Percentiles rank a stretch among this genome's conserved stretches.
phyloP scores from a whole-genome alignment of 2,888 invertebrate genomes.

The Tenthredo distinguenda region DNA sequence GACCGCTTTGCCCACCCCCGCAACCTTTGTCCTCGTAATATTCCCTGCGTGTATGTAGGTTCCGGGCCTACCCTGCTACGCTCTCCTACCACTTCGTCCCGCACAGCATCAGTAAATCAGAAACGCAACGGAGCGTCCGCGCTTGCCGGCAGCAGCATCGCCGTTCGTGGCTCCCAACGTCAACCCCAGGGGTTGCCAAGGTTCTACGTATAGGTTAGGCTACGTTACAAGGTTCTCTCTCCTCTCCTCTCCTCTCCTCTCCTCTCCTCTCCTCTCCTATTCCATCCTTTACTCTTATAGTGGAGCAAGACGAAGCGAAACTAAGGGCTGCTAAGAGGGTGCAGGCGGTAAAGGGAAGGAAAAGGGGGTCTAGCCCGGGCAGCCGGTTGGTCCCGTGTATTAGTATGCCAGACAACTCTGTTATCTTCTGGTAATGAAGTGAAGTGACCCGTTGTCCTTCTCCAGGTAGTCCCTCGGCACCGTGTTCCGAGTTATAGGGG shows the following conservation, averaged over 20 bases:
- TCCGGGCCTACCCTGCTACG: constrained; percentile 48
- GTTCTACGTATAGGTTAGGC: constrained; percentile 34
- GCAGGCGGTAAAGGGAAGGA: constrained; percentile 45
- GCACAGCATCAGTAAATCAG: constrained; percentile 68
- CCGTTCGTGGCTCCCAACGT: constrained; percentile 56
- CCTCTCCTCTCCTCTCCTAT: constrained; percentile 27
- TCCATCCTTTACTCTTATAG: constrained; percentile 20
- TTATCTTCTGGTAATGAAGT: constrained; percentile 73
- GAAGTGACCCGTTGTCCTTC: constrained; percentile 69
- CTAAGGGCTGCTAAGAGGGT: constrained; percentile 33
- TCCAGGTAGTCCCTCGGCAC: constrained; percentile 29
- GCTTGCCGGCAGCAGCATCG: constrained; percentile 55
- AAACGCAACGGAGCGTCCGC: constrained; percentile 72
- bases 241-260: not conserved
- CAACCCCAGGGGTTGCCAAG: constrained; percentile 62
- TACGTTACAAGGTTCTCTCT: constrained; percentile 50
- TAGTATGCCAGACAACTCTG: constrained; percentile 71
- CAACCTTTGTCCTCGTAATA: constrained; percentile 45
- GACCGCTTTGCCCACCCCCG: constrained; percentile 33
- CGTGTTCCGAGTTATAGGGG: not conserved
- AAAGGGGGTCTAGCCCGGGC: constrained; percentile 10
- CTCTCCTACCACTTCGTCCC: constrained; percentile 51
- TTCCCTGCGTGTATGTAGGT: constrained; percentile 56
- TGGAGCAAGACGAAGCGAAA: constrained; percentile 11
- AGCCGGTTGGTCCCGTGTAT: constrained; percentile 53